Conservation (phyloP, 2,888 invertebrate genomes). For the Laspeyria flexula region DNA sequence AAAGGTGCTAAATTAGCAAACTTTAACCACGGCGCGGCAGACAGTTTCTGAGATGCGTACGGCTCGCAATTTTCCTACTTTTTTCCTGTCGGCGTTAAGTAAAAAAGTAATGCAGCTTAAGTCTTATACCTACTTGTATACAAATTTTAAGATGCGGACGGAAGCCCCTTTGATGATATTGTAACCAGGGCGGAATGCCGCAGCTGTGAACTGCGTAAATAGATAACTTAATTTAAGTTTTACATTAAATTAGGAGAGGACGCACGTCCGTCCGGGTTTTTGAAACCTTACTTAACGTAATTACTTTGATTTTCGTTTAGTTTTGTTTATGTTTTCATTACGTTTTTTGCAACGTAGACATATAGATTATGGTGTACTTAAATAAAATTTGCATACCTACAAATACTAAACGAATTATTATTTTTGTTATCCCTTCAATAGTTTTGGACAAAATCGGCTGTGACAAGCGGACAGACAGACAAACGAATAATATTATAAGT, state of each 20-base stretch:
- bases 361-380: too few relatives aligned
- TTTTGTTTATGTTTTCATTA: neutral
- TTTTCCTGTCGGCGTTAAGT: constrained; percentile 17
- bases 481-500: too few relatives aligned
- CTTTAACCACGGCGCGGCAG: too few relatives aligned
- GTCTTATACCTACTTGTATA: constrained; percentile 29
- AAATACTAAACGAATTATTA: too few relatives aligned
- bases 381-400: too few relatives aligned
- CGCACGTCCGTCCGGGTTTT: neutral
- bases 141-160: constrained; percentile 15
- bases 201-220: neutral
- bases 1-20: too few relatives aligned
- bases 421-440: too few relatives aligned
- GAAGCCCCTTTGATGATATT: constrained; percentile 13
- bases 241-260: neutral
- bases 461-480: too few relatives aligned
- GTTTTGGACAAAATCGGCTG: too few relatives aligned
- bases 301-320: neutral
- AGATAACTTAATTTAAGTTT: constrained; percentile 2
- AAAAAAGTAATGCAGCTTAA: constrained; percentile 16
- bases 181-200: constrained; percentile 16
- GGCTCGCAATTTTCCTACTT: neutral
- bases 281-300: neutral
- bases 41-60: neutral
- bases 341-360: too few relatives aligned